Percentiles rank a stretch among this genome's conserved stretches.
Evolutionary conservation across 1,140 invertebrate species (phyloP).

Genomic region (Aleiodes sp.): DNA sequence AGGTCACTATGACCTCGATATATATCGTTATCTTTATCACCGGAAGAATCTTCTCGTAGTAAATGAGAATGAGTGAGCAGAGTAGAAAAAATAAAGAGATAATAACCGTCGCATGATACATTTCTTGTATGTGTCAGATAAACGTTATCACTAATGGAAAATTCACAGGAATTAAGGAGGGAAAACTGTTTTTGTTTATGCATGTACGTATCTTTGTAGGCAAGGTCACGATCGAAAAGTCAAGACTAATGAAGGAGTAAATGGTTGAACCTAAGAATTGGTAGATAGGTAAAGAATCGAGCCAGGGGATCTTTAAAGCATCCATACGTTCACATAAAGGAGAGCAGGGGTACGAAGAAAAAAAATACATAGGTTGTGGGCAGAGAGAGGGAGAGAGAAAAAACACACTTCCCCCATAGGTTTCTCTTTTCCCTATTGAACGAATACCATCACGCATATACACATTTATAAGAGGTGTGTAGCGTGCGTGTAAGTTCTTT

Average conservation of each 20-base stretch:
- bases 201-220: too few relatives aligned
- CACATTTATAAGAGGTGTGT: not conserved
- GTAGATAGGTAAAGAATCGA: not conserved
- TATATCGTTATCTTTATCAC: not conserved
- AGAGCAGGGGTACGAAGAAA: not conserved
- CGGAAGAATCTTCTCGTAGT: not conserved
- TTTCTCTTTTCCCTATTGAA: not conserved
- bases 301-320: not conserved
- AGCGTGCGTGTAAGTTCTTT: constrained; percentile 31
- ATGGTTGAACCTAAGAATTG: not conserved
- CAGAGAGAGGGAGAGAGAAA: not conserved
- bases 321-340: not conserved
- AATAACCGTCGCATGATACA: too few relatives aligned
- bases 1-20: not conserved
- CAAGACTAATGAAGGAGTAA: not conserved
- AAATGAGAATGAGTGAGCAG: not conserved
- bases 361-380: not conserved
- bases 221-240: too few relatives aligned
- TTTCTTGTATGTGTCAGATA: too few relatives aligned
- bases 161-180: too few relatives aligned
- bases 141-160: too few relatives aligned
- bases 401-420: not conserved
- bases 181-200: too few relatives aligned
- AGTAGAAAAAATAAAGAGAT: not conserved
- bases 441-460: constrained; percentile 1